Evolutionary conservation across 2,113 vertebrate species (phyloP).

Genomic region (Spilogale gracilis): DNA sequence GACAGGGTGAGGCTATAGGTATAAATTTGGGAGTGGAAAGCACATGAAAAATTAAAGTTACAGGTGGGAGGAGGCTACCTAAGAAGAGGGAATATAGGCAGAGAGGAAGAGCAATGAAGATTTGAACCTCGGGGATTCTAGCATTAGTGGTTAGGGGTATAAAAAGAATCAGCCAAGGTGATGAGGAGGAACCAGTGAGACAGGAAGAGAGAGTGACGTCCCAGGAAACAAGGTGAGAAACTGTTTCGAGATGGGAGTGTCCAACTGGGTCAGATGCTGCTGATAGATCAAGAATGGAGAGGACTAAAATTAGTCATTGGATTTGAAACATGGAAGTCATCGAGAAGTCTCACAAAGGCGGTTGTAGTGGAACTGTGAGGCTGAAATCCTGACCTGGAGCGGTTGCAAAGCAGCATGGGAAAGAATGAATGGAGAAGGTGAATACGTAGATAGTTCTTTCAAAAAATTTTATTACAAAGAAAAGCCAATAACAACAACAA

Average conservation of each 20-base stretch:
- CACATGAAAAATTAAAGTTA: not conserved
- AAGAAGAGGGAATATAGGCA: not conserved
- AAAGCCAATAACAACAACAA: not conserved
- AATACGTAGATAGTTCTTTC: not conserved
- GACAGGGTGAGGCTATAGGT: not conserved
- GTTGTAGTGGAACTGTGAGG: not conserved
- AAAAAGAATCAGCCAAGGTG: not conserved
- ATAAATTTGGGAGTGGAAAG: not conserved
- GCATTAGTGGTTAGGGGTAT: too few species aligned
- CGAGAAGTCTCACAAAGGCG: not conserved
- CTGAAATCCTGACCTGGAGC: not conserved
- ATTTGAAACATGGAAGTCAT: not conserved
- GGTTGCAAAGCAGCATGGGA: not conserved
- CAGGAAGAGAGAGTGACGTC: not conserved
- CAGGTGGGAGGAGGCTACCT: not conserved
- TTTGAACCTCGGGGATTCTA: not conserved
- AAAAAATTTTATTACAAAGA: constrained; percentile 6
- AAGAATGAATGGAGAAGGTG: not conserved
- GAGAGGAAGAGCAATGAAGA: not conserved
- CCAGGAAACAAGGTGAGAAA: not conserved
- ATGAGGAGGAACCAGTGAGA: not conserved
- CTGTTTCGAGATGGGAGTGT: not conserved
- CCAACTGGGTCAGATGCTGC: not conserved
- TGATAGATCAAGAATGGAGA: not conserved
- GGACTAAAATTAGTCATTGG: not conserved